Percentiles rank a stretch among this genome's conserved stretches.
Evolutionary conservation across 2,797 vertebrate species (phyloP).

Genomic region (Pogoniulus pusillus): DNA sequence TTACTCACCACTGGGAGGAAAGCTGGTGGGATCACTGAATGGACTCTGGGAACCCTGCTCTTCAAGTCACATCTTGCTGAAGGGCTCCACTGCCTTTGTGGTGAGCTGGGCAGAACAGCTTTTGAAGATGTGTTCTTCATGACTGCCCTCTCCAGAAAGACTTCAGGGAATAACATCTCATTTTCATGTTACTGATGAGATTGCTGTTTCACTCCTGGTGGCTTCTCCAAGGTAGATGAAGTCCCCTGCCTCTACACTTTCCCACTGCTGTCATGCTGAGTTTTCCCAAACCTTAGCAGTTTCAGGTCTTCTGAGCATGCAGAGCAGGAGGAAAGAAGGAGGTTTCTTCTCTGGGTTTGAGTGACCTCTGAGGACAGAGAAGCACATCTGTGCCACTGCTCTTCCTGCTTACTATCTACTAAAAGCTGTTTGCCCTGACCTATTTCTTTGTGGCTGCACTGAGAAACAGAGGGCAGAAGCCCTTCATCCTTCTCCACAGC

Average conservation of each 20-base stretch:
- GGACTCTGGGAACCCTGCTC: not conserved
- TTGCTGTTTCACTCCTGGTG: not conserved
- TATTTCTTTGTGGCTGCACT: accelerated
- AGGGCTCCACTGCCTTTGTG: not conserved
- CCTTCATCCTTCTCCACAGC: not conserved
- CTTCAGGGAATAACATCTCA: not conserved
- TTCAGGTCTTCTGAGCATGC: not conserved
- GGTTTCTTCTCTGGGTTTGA: not conserved
- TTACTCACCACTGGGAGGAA: not conserved
- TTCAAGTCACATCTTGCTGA: not conserved
- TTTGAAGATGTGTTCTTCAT: not conserved
- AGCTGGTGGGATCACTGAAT: not conserved
- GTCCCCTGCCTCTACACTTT: accelerated
- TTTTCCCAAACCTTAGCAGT: accelerated
- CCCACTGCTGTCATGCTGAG: not conserved
- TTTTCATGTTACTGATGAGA: not conserved
- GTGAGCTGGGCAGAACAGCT: not conserved
- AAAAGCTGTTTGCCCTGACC: not conserved
- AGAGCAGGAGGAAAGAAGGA: not conserved
- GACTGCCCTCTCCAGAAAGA: not conserved
- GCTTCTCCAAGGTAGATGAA: not conserved
- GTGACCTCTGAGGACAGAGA: not conserved
- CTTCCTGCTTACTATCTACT: not conserved
- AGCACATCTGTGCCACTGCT: not conserved
- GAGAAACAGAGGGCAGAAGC: not conserved